A percentile compares a stretch with the other conserved stretches of the same genome.
phyloP scores from a whole-genome alignment of 2,113 vertebrate genomes.

The Cygnus atratus region DNA sequence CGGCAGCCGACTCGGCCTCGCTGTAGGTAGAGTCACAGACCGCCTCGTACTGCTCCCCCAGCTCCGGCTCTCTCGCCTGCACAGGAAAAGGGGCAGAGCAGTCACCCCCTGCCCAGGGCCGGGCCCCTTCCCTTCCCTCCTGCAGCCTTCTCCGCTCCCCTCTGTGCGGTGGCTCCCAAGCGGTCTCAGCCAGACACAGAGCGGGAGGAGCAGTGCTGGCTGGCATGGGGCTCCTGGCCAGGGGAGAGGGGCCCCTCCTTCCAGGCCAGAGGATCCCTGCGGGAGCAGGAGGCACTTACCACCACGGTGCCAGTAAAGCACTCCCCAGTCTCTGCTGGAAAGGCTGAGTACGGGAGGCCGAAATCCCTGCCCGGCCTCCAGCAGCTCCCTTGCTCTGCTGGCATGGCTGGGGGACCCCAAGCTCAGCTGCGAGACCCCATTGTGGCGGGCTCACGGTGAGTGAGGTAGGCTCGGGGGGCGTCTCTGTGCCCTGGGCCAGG shows the following conservation, averaged over 20 bases:
- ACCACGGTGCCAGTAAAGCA: neutral
- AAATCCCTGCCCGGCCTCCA: neutral
- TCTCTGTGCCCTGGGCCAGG: neutral
- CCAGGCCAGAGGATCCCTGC: neutral
- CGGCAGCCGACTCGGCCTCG: constrained; percentile 86
- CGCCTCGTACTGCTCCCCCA: constrained; percentile 89
- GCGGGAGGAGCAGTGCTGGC: neutral
- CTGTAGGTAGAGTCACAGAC: constrained; percentile 90
- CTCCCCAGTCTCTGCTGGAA: neutral
- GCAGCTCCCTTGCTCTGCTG: neutral
- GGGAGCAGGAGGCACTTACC: neutral
- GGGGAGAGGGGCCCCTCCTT: neutral
- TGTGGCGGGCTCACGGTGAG: fast-evolving
- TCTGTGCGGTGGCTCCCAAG: neutral
- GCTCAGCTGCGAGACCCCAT: fast-evolving
- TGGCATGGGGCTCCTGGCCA: neutral
- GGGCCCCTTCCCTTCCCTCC: neutral
- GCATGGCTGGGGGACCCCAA: neutral
- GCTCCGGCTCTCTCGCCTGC: constrained; percentile 87
- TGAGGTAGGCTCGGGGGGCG: neutral
- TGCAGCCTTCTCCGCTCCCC: neutral
- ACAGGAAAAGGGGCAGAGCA: constrained; percentile 23
- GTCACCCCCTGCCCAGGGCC: neutral
- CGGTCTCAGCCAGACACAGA: neutral
- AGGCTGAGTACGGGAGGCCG: neutral